Evolutionary conservation across 2,888 invertebrate genomes (phyloP), one percentile per base, ranked within the genome.

Genomic region (Cephus rjabovi): DNA sequence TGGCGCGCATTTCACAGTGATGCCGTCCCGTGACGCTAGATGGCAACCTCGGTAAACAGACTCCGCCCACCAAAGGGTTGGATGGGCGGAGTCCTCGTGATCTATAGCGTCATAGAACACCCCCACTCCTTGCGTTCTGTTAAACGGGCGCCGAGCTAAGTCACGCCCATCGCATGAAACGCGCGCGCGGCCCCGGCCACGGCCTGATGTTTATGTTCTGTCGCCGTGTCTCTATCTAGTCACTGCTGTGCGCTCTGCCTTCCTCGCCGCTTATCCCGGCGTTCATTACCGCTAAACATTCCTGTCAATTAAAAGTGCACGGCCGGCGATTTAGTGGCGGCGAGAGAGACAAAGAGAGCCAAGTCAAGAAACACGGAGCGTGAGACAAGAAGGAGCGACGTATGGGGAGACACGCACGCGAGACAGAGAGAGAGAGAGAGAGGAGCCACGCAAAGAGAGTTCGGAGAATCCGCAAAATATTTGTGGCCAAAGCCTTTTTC

Each of bases 51-150:
- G 79, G 80, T 75, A 35, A 73, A 75, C 73, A 77, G 40, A 83
- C 86, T 80, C 87, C 88, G 83, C 87, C 84, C 78, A 81, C 69
- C 74, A 73, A 76, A 79, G 70, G 77, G 76, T 74, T 70, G 76
- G 75, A 34, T 75, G 82, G 91, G 91, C 89, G 91, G 91, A 88
- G 91, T 85, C 82, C 85, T 84, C 83, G 89, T 91, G 91, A 91
- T 91, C 91, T 91, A 91, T 91, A 91, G 91, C 91, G 90, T 91
- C 90, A 86, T 91, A 91, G 89, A 90, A 87, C 89, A 91, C 84
- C 90, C 91, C 90, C 88, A 87, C 89, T 84, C 81, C 77, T 73
- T 75, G 81, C 73, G 71, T 34, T 30, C 33, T 23, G 31, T 15
- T n/a, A 30, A 37, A 75, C 75, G 76, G 74, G 76, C 79, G 80